Evolutionary conservation across 2,113 vertebrate species (phyloP).

Genomic region (Cryptomyrus ogoouensis): DNA sequence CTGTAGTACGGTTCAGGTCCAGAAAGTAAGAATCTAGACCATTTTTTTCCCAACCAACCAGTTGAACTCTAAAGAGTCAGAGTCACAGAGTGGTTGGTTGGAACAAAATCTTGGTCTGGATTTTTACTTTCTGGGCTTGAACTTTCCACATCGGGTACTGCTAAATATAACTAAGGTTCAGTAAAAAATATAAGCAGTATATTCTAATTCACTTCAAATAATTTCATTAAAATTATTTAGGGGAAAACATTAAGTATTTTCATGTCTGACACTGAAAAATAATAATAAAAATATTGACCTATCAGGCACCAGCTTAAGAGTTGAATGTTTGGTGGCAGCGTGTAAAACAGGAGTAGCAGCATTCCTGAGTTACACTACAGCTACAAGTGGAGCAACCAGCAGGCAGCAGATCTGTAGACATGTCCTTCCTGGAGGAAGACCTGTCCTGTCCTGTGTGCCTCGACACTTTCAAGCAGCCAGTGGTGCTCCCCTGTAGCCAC

Average conservation of each 20-base stretch:
- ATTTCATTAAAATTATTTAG: too few relatives aligned
- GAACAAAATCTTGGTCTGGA: too few relatives aligned
- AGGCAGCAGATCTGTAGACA: background rate
- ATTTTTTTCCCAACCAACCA: too few relatives aligned
- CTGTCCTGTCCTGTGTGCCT: constrained; percentile 26
- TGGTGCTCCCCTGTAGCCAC: constrained; percentile 32
- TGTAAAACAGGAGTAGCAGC: background rate
- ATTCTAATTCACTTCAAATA: too few relatives aligned
- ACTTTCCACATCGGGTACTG: too few relatives aligned
- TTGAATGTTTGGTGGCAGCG: background rate
- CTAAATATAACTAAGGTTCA: too few relatives aligned
- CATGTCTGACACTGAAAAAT: background rate
- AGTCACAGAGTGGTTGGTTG: too few relatives aligned
- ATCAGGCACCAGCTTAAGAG: background rate
- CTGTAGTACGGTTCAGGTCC: too few relatives aligned
- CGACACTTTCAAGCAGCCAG: constrained; percentile 24
- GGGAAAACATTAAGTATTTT: background rate
- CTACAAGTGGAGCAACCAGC: background rate
- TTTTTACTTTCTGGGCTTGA: too few relatives aligned
- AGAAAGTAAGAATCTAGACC: too few relatives aligned
- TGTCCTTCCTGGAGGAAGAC: constrained; percentile 24
- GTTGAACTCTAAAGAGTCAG: too few relatives aligned
- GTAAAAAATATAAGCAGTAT: too few relatives aligned
- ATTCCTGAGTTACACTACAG: background rate
- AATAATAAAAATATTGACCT: background rate